Conservation (phyloP, 2,113 vertebrate species). For the Python bivittatus region DNA sequence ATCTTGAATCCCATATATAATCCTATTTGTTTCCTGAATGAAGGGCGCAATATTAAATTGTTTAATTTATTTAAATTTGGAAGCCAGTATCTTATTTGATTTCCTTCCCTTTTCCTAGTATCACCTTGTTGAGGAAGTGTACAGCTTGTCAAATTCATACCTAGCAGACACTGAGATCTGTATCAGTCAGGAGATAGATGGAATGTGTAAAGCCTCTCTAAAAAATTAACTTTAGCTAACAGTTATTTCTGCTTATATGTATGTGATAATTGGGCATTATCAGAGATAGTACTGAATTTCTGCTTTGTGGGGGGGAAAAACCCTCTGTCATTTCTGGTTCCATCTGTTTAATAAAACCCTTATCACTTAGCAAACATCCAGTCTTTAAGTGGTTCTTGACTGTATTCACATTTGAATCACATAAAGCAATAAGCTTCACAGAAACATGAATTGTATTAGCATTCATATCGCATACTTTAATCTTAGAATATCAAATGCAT, state of each 20-base stretch:
- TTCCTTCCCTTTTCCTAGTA: neutral
- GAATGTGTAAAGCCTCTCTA: neutral
- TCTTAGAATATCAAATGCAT: neutral
- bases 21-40: neutral
- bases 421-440: neutral
- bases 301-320: neutral
- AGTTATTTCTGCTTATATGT: neutral
- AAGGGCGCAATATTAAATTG: neutral
- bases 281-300: neutral
- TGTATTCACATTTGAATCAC: neutral
- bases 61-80: neutral
- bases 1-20: neutral
- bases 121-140: neutral
- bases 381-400: neutral
- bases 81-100: neutral
- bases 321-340: neutral
- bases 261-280: neutral
- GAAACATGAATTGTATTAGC: neutral
- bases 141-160: neutral
- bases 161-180: neutral
- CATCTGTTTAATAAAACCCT: neutral
- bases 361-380: neutral
- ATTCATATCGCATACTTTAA: neutral
- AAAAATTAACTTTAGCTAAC: neutral
- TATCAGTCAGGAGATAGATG: neutral